Base-by-base conservation (phyloP, 92 coral and sea anemone species). In the Micromussa lordhowensis region DNA sequence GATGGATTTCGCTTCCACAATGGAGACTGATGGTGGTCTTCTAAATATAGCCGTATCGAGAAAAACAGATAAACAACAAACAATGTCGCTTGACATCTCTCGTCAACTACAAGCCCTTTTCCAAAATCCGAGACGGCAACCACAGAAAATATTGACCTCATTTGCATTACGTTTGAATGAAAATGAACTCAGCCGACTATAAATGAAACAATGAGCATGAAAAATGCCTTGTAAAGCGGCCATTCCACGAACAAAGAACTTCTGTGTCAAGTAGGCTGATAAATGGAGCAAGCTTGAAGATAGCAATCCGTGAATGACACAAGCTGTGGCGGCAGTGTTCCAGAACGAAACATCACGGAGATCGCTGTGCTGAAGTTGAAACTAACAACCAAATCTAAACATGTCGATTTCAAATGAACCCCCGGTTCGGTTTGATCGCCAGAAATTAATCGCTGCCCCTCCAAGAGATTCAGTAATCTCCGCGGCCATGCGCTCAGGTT, bases 1-100 rank as follows among this genome's bases (percentile, higher is more conserved):
- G 81, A 75, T 73, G n/a, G n/a, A 74, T 75, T 84, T 74, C 71
- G 35, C 71, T 26, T 35, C 26, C 81, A 79, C 80, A 70, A 79
- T 69, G 15, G 59, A 73, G 77, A 38, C 29, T 57, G 80, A 70
- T 71, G 88, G 84, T 80, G 88, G 92, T 83, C 83, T 28, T 70
- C 96, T 91, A 93, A 86, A 89, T 86, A 87, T 95, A 95, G 93
- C 72, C 83, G n/a, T 53, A 82, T 59, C 82, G 85, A 85, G 75
- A 82, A 88, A 79, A 75, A 91, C 88, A 89, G 91, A 91, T 93
- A 91, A 91, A 93, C 95, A 93, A 74, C 85, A 88, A 83, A 91
- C 93, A 93, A 18, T 58, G 81, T 78, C 85, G 19, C 58, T 84
- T 83, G 92, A 77, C 89, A 93, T 89, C 77, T 44, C 83, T 77